Base-by-base conservation (phyloP, 2,113 vertebrate species). In the Anas platyrhynchos region DNA sequence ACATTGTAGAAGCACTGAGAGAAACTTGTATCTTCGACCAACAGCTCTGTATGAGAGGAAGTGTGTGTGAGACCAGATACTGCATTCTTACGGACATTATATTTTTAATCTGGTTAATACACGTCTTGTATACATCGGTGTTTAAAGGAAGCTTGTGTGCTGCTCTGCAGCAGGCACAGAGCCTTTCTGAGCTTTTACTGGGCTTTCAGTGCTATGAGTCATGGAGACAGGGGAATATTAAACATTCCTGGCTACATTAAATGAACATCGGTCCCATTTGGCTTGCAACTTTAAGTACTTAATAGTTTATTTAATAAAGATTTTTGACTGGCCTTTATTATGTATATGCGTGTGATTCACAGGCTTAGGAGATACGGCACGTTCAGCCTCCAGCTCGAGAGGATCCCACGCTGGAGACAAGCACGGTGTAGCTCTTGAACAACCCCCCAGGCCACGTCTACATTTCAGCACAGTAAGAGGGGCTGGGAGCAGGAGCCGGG, bases 241-340 rank as follows among this genome's bases (percentile, higher is more conserved):
- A 69, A 69, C 63, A 50, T 59, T 88, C 80, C 79, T 94, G 68
- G n/a, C 56, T 74, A 63, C 61, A n/a, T 91, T 78, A 91, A 88
- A 78, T 75, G 38, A 81, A 72, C 36, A 86, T 55, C n/a, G 43
- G 61, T 88, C 61, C 46, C 65, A 78, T 84, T 88, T 68, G 38
- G 46, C 83, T 91, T 86, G 73, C 36, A 81, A 15, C 80, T 88
- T 86, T 52, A 75, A 86, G 20, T 86, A 68, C 75, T 83, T 90
- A 44, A 1, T 67, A 61, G 76, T 95, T 93, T 83, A 75, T 78
- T 84, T 93, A 78, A 82, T 92, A 71, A 83, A 65, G 69, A 67
- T 75, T 89, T 86, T 77, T 83, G 55, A 13, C 73, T 83, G 65
- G 56, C 31, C 50, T 88, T 54, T 86, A 25, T 81, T 67, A 43